These are phyloP conservation scores for Phalacrocorax pelagicus DNA, from an alignment of 2,113 vertebrate species.

Conservation along the genomic window DNA sequence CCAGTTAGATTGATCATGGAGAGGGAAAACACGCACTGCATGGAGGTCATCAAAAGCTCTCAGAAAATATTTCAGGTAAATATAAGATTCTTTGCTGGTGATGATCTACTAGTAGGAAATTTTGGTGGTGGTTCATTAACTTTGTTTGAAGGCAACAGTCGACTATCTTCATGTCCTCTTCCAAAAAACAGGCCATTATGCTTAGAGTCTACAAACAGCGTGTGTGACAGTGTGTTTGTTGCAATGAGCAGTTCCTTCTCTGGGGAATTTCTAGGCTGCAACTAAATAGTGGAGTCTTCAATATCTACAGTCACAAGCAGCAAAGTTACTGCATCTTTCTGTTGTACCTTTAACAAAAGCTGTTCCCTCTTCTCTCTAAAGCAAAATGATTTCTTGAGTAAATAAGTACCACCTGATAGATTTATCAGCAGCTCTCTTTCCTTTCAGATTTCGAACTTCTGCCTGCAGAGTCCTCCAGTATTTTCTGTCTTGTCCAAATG, in stretches of 20 bases:
- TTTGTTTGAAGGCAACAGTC: background rate
- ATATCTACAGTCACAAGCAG: accelerated
- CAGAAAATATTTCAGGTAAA: background rate
- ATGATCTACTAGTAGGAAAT: background rate
- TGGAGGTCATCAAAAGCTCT: background rate
- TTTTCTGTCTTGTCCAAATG: background rate
- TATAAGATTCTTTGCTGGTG: accelerated
- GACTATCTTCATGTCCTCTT: background rate
- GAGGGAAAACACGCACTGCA: background rate
- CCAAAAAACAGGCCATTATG: background rate
- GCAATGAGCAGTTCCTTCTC: background rate
- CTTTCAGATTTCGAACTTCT: background rate
- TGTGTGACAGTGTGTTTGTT: background rate
- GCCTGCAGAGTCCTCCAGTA: background rate
- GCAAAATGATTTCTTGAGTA: background rate
- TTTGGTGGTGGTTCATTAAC: background rate
- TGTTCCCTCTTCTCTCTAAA: background rate
- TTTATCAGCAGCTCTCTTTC: background rate
- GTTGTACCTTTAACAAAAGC: background rate
- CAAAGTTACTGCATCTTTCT: background rate
- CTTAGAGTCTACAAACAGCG: background rate
- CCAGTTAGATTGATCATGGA: background rate
- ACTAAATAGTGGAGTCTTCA: background rate
- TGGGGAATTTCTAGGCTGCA: background rate
- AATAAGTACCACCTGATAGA: background rate